Conservation (phyloP, 1,140 invertebrate genomes). For the Drosophila nebulosa region DNA sequence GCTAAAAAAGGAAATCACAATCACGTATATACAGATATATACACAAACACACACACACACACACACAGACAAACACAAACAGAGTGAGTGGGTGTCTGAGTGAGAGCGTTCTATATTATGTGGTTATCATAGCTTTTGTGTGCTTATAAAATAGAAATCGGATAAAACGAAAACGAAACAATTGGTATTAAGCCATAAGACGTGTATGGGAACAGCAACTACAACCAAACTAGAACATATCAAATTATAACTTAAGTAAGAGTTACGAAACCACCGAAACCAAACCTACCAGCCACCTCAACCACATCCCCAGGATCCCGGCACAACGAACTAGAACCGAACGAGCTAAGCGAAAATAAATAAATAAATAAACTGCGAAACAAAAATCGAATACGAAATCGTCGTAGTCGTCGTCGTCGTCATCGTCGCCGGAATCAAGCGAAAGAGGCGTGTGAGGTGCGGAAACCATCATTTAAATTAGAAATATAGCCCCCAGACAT, state of each 20-base stretch:
- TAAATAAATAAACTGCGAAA: slow-evolving; percentile 42
- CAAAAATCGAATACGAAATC: slow-evolving; percentile 19
- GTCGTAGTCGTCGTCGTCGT: neutral
- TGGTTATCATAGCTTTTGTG: slow-evolving; percentile 56
- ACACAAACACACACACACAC: slow-evolving; percentile 32
- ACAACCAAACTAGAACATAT: slow-evolving; percentile 52
- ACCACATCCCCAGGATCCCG: slow-evolving; percentile 36
- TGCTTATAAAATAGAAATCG: slow-evolving; percentile 62
- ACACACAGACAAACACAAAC: slow-evolving; percentile 2
- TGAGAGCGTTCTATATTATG: slow-evolving; percentile 22
- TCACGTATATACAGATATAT: slow-evolving; percentile 3
- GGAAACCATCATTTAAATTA: slow-evolving; percentile 61
- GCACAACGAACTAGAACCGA: slow-evolving; percentile 32
- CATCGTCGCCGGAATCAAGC: too few relatives aligned
- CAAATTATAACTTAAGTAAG: slow-evolving; percentile 68
- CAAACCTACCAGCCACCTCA: slow-evolving; percentile 47
- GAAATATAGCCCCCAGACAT: slow-evolving; percentile 27
- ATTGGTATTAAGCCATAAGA: slow-evolving; percentile 59
- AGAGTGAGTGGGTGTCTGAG: neutral
- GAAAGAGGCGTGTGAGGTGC: neutral
- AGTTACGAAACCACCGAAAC: slow-evolving; percentile 28
- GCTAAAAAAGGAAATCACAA: slow-evolving; percentile 17
- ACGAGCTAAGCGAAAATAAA: slow-evolving; percentile 15
- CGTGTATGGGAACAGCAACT: slow-evolving; percentile 45
- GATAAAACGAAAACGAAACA: slow-evolving; percentile 55